Percentiles rank a stretch among this genome's conserved stretches.
Conservation (phyloP, 2,113 vertebrate species). For the Eurystomus gularis region DNA sequence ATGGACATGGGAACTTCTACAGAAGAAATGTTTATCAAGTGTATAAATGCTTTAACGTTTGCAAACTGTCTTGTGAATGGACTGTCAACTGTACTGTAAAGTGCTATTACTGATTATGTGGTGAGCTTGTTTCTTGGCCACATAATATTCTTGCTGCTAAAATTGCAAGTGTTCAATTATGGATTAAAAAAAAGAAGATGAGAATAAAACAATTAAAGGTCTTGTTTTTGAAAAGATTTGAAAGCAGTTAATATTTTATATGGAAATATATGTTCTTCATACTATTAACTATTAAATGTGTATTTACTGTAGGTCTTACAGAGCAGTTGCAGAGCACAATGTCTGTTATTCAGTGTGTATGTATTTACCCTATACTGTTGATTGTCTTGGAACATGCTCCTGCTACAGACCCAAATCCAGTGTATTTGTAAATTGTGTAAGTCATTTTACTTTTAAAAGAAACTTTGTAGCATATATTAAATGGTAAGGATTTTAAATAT, state of each 20-base stretch:
- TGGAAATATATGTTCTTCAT: constrained; percentile 78
- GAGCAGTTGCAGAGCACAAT: constrained; percentile 82
- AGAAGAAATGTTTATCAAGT: constrained; percentile 70
- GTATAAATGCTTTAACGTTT: constrained; percentile 79
- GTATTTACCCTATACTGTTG: constrained; percentile 73
- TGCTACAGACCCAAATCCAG: constrained; percentile 61
- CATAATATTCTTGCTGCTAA: constrained; percentile 82
- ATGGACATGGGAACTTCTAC: constrained; percentile 49
- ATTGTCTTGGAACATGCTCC: constrained; percentile 68
- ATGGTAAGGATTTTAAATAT: constrained; percentile 70
- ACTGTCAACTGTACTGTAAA: constrained; percentile 81
- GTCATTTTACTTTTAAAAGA: constrained; percentile 72
- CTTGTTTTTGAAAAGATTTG: constrained; percentile 72
- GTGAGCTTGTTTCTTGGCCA: constrained; percentile 75
- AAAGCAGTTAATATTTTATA: constrained; percentile 84
- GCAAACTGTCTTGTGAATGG: constrained; percentile 85
- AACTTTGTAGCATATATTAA: constrained; percentile 81
- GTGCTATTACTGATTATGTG: constrained; percentile 83
- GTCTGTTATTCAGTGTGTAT: constrained; percentile 76
- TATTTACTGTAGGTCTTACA: constrained; percentile 75
- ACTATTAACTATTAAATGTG: constrained; percentile 73
- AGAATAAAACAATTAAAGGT: constrained; percentile 13
- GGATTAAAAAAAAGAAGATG: constrained; percentile 50
- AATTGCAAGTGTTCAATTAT: constrained; percentile 72
- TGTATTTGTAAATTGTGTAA: constrained; percentile 75